phyloP scores from a whole-genome alignment of 2,888 invertebrate genomes.

The Tribolium freemani region DNA sequence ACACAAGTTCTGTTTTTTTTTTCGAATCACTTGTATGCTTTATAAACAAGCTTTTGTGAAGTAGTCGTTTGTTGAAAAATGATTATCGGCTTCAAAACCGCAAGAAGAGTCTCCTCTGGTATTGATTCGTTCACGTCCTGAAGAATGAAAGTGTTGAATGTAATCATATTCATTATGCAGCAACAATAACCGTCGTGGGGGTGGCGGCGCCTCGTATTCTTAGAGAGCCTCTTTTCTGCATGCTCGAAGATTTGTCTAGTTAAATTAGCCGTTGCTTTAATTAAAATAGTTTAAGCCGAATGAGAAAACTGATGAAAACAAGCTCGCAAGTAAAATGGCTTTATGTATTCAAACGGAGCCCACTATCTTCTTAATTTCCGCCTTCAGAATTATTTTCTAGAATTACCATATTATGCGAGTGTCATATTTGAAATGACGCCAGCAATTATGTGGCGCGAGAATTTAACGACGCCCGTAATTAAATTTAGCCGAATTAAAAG shows the following conservation, averaged over 20 bases:
- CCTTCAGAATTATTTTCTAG: slow-evolving; percentile 62
- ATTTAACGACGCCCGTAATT: slow-evolving; percentile 55
- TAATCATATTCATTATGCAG: slow-evolving; percentile 54
- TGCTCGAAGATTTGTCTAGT: slow-evolving; percentile 65
- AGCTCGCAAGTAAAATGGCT: slow-evolving; percentile 59
- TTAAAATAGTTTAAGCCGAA: slow-evolving; percentile 68
- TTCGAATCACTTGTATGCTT: not conserved
- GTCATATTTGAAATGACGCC: slow-evolving; percentile 55
- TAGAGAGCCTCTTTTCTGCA: slow-evolving; percentile 55
- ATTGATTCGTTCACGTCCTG: slow-evolving; percentile 5
- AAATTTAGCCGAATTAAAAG: slow-evolving; percentile 56
- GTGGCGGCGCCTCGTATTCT: slow-evolving; percentile 36
- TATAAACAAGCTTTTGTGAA: not conserved
- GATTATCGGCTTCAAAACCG: not conserved
- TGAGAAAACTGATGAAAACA: slow-evolving; percentile 65
- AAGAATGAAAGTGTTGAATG: slow-evolving; percentile 30
- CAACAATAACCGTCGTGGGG: slow-evolving; percentile 53
- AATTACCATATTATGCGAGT: slow-evolving; percentile 59
- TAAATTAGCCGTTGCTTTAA: slow-evolving; percentile 69
- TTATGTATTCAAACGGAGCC: slow-evolving; percentile 57
- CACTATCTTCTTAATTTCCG: slow-evolving; percentile 66
- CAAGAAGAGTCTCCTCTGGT: not conserved
- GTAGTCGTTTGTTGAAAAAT: not conserved
- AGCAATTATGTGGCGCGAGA: slow-evolving; percentile 57
- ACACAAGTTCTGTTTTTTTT: not conserved